Conservation (phyloP, 2,888 invertebrate genomes). For the Deilephila porcellus region DNA sequence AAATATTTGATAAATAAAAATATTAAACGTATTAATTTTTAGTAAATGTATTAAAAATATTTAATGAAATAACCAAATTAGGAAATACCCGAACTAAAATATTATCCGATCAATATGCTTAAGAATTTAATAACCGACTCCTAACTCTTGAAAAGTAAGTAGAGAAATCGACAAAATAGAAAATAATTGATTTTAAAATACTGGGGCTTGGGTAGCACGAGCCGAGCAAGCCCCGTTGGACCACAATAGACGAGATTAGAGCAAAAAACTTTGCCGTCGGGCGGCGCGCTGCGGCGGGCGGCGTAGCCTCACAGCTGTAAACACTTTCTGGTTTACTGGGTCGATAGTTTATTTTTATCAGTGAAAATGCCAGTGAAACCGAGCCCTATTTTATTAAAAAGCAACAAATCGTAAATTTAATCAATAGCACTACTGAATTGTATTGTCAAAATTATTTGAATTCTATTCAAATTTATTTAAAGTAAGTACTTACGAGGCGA, state of each 20-base stretch:
- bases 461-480: slow-evolving; percentile 56
- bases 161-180: neutral
- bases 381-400: slow-evolving; percentile 54
- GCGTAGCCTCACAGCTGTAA: slow-evolving; percentile 53
- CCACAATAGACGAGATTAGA: slow-evolving; percentile 37
- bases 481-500: slow-evolving; percentile 42
- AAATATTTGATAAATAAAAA: too few species aligned
- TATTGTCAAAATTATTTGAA: neutral
- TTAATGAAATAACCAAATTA: too few species aligned
- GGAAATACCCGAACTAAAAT: too few species aligned
- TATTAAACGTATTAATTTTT: too few species aligned
- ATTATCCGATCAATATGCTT: too few species aligned
- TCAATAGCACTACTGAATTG: neutral
- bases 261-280: slow-evolving; percentile 61
- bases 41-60: too few species aligned
- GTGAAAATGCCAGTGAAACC: slow-evolving; percentile 71
- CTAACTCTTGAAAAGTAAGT: neutral
- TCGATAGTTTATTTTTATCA: slow-evolving; percentile 65
- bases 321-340: slow-evolving; percentile 75
- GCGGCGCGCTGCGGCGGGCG: slow-evolving; percentile 57
- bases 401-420: slow-evolving; percentile 14
- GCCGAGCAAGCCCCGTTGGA: slow-evolving; percentile 5
- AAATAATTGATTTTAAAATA: neutral
- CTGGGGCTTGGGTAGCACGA: neutral
- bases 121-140: too few species aligned